Percentiles rank a stretch among this genome's conserved stretches.
phyloP scores from a whole-genome alignment of 2,797 vertebrate species.

The Apogon talboti region DNA sequence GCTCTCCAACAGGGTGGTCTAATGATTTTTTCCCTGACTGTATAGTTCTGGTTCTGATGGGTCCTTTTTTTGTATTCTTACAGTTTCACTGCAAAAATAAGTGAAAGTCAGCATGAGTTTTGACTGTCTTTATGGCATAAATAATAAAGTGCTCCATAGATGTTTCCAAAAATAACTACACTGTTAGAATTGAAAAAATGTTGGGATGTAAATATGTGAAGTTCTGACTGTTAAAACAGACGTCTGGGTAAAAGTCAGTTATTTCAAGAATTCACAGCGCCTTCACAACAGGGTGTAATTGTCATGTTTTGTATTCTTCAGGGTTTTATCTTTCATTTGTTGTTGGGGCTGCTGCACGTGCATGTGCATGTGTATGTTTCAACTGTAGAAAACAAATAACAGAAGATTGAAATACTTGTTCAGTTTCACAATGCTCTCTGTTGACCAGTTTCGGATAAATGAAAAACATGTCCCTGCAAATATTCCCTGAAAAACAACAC shows the following conservation, averaged over 20 bases:
- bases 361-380: too few species aligned
- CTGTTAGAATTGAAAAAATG: too few species aligned
- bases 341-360: not conserved
- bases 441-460: not conserved
- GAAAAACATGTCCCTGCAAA: not conserved
- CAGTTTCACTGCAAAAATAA: too few species aligned
- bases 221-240: not conserved
- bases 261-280: not conserved
- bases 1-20: too few species aligned
- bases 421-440: not conserved
- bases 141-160: too few species aligned
- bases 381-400: not conserved
- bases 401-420: not conserved
- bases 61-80: too few species aligned
- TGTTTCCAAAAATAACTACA: too few species aligned
- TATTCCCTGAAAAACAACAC: not conserved
- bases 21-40: too few species aligned
- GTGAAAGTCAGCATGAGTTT: too few species aligned
- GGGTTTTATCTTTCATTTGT: not conserved
- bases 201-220: not conserved
- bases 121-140: too few species aligned
- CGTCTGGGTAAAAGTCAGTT: not conserved
- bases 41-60: too few species aligned
- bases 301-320: not conserved
- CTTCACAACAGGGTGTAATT: not conserved